phyloP scores from a whole-genome alignment of 2,888 invertebrate genomes.

The Mesoligia furuncula region DNA sequence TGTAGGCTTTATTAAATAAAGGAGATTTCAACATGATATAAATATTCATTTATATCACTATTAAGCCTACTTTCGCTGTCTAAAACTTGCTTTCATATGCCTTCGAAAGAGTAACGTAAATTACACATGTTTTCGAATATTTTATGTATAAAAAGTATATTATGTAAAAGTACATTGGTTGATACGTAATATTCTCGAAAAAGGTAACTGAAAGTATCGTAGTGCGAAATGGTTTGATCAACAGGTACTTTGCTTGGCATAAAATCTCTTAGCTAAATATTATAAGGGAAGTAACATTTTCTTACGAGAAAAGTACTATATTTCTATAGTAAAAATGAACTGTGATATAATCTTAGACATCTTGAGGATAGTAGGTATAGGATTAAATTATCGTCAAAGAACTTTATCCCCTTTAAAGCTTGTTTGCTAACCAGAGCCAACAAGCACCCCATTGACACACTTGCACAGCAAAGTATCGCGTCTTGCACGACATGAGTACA shows the following conservation, averaged over 20 bases:
- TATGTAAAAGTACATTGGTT: background rate
- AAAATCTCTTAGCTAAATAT: slow-evolving; percentile 9
- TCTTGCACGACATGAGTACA: slow-evolving; percentile 44
- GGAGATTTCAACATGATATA: background rate
- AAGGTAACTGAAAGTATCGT: background rate
- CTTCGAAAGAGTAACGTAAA: background rate
- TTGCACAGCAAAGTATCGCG: slow-evolving; percentile 37
- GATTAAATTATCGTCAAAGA: slow-evolving; percentile 49
- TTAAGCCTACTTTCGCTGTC: background rate
- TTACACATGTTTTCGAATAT: background rate
- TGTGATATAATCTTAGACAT: slow-evolving; percentile 18
- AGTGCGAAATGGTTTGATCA: slow-evolving; percentile 32
- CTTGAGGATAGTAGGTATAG: slow-evolving; percentile 2
- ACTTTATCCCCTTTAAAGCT: slow-evolving; percentile 23
- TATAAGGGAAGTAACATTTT: background rate
- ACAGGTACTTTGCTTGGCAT: background rate
- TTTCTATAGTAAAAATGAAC: slow-evolving; percentile 19
- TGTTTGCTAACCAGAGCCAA: slow-evolving; percentile 44
- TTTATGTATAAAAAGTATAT: background rate
- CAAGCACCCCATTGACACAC: slow-evolving; percentile 52
- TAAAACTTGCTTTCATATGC: background rate
- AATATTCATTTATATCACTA: background rate
- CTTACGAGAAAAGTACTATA: background rate
- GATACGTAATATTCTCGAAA: background rate
- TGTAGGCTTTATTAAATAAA: slow-evolving; percentile 2